phyloP scores from a whole-genome alignment of 1,140 invertebrate genomes.

The Rhagoletis pomonella region DNA sequence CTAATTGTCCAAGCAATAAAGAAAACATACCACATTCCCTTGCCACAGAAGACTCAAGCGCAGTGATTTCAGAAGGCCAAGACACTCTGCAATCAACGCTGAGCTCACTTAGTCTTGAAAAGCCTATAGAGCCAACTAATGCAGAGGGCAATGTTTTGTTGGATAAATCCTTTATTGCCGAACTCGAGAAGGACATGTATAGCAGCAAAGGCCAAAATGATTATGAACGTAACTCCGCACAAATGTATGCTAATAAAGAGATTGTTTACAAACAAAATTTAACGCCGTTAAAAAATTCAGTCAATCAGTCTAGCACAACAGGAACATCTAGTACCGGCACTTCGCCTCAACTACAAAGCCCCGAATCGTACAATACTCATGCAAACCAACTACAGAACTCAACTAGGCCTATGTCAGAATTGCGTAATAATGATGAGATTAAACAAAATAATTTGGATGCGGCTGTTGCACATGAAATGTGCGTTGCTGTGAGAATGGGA shows the following conservation, averaged over 20 bases:
- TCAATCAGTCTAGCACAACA: constrained; percentile 61
- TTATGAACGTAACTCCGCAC: constrained; percentile 75
- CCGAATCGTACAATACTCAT: constrained; percentile 43
- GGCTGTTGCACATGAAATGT: not conserved
- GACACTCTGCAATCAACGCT: constrained; percentile 67
- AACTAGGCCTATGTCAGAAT: constrained; percentile 6
- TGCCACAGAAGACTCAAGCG: not conserved
- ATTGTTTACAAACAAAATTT: constrained; percentile 69
- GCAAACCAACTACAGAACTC: constrained; percentile 56
- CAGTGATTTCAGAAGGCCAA: constrained; percentile 18
- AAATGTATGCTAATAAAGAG: constrained; percentile 74
- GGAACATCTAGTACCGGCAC: constrained; percentile 57
- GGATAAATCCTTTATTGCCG: constrained; percentile 78
- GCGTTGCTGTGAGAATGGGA: not conserved
- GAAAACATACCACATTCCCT: constrained; percentile 65
- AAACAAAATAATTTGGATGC: constrained; percentile 57
- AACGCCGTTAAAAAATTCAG: constrained; percentile 68
- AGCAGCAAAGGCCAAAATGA: constrained; percentile 67
- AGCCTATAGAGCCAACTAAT: not conserved
- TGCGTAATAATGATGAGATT: not conserved
- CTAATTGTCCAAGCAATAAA: constrained; percentile 61
- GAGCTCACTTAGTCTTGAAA: constrained; percentile 64
- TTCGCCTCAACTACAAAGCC: constrained; percentile 60
- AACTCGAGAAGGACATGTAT: constrained; percentile 79
- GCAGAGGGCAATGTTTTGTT: constrained; percentile 65